Conservation (phyloP, 2,888 invertebrate species). For the Protophormia terraenovae region DNA sequence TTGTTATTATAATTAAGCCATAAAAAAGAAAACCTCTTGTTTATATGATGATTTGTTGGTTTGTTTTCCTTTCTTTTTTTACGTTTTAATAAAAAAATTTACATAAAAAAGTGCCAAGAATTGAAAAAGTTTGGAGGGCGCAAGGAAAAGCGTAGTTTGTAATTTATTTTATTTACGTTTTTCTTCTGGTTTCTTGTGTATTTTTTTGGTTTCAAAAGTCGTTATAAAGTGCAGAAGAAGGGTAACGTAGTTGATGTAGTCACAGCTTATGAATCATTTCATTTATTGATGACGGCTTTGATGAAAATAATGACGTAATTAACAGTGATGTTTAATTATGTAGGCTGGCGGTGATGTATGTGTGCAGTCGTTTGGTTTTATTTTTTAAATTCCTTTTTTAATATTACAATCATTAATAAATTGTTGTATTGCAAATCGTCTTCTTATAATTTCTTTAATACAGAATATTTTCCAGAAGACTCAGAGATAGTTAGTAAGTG, state of each 20-base stretch:
- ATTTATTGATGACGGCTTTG: conserved; percentile 13
- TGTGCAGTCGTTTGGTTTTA: conserved; percentile 1
- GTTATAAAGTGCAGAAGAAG: conserved; percentile 18
- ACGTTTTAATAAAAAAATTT: conserved; percentile 9
- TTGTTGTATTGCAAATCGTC: conserved; percentile 1
- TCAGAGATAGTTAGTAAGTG: background rate
- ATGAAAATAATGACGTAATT: conserved; percentile 33
- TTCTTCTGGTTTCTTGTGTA: background rate
- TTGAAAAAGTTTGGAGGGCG: conserved; percentile 49
- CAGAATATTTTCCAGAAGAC: conserved; percentile 5
- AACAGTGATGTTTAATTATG: conserved; percentile 21
- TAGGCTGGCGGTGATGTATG: conserved; percentile 20
- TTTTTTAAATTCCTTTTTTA: conserved; percentile 23
- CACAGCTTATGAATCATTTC: conserved; percentile 53
- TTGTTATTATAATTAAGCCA: conserved; percentile 49
- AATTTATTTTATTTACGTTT: conserved; percentile 15
- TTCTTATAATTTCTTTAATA: conserved; percentile 20
- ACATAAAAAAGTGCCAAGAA: conserved; percentile 52
- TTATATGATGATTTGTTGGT: conserved; percentile 56
- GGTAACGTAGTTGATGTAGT: conserved; percentile 27
- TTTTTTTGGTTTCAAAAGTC: conserved; percentile 23
- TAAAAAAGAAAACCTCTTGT: conserved; percentile 56
- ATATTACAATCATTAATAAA: background rate
- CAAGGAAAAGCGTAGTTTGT: conserved; percentile 35
- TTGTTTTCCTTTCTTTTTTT: background rate